Conservation (phyloP, 2,113 vertebrate genomes). For the Dasyurus viverrinus region DNA sequence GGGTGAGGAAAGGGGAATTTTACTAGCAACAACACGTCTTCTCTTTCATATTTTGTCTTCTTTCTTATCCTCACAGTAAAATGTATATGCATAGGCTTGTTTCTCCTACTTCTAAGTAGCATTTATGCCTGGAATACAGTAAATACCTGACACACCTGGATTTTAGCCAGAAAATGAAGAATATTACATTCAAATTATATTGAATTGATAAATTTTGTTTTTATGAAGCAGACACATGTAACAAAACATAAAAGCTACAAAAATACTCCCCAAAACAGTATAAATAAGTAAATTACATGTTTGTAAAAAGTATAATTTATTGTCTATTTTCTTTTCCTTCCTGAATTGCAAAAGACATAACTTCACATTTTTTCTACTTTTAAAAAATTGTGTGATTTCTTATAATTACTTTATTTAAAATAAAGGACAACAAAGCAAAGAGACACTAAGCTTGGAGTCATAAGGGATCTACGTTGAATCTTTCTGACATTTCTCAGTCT, state of each 20-base stretch:
- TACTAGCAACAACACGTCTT: conserved; percentile 46
- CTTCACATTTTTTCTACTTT: neutral
- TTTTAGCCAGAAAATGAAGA: conserved; percentile 52
- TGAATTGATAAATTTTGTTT: conserved; percentile 43
- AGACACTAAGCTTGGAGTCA: neutral
- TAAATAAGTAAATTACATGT: neutral
- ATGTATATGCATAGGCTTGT: conserved; percentile 37
- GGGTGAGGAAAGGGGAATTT: conserved; percentile 33
- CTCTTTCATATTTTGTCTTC: conserved; percentile 41
- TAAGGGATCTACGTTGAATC: neutral
- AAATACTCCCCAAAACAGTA: neutral
- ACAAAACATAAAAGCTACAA: neutral
- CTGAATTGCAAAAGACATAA: neutral
- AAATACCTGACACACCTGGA: conserved; percentile 11
- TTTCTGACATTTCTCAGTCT: neutral
- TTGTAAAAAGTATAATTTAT: neutral
- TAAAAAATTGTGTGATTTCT: neutral
- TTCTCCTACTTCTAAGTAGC: conserved; percentile 49
- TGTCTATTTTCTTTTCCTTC: neutral
- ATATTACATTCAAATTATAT: conserved; percentile 19
- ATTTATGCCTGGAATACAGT: conserved; percentile 34
- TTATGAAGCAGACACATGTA: neutral
- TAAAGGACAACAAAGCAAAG: neutral
- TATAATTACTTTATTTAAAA: neutral
- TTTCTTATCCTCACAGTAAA: conserved; percentile 1